phyloP scores from a whole-genome alignment of 2,113 vertebrate species.

The Sander lucioperca region DNA sequence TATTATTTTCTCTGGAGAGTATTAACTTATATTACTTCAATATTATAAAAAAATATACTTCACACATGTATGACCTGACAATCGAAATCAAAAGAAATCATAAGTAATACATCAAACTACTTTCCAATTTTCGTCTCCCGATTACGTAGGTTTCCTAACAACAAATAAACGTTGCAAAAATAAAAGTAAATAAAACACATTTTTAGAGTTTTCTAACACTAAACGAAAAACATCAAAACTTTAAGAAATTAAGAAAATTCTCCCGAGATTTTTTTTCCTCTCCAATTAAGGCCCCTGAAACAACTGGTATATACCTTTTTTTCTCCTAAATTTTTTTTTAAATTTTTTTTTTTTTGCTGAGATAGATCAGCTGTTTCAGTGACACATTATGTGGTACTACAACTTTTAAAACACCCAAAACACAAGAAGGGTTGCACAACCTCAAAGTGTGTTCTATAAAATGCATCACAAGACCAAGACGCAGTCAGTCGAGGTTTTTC shows the following conservation, averaged over 20 bases:
- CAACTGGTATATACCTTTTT: constrained; percentile 59
- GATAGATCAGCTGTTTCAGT: constrained; percentile 75
- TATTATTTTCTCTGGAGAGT: constrained; percentile 80
- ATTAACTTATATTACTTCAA: constrained; percentile 82
- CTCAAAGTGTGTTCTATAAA: constrained; percentile 93
- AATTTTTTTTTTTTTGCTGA: constrained; percentile 31
- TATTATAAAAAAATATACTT: constrained; percentile 85
- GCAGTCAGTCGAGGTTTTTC: constrained; percentile 86
- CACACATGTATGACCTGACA: constrained; percentile 80
- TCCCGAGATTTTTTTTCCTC: constrained; percentile 57
- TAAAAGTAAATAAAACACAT: constrained; percentile 74
- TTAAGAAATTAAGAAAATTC: constrained; percentile 76
- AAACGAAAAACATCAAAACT: constrained; percentile 63
- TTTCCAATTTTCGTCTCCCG: constrained; percentile 64
- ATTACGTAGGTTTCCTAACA: constrained; percentile 69
- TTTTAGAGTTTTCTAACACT: constrained; percentile 76
- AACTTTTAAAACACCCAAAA: constrained; percentile 92
- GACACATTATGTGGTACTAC: constrained; percentile 77
- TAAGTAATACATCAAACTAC: constrained; percentile 70
- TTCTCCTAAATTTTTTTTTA: background rate
- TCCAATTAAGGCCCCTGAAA: constrained; percentile 80
- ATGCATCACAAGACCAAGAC: constrained; percentile 91
- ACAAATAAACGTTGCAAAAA: constrained; percentile 77
- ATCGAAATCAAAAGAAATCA: constrained; percentile 72
- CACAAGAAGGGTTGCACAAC: constrained; percentile 90